phyloP scores from a whole-genome alignment of 2,888 invertebrate species.

The Andrena bucephala region DNA sequence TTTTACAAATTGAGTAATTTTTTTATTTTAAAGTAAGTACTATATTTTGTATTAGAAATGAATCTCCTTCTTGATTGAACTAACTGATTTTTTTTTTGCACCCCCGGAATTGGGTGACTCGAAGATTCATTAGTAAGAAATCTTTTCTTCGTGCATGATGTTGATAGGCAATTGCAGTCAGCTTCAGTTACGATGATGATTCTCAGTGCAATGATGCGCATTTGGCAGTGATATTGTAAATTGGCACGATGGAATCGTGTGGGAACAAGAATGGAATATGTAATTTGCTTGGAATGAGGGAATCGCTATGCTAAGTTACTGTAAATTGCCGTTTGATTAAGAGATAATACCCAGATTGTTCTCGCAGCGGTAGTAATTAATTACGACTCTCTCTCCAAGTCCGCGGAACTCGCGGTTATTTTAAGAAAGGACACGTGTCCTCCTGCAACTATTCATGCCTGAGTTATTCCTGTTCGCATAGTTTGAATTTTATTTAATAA shows the following conservation, averaged over 20 bases:
- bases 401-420: background rate
- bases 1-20: no score
- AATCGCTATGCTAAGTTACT: conserved; percentile 8
- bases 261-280: background rate
- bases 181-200: background rate
- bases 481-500: background rate
- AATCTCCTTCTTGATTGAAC: no score
- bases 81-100: no score
- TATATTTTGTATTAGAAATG: no score
- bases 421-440: background rate
- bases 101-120: background rate
- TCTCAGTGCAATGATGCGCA: background rate
- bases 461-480: background rate
- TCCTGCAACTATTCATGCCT: background rate
- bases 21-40: no score
- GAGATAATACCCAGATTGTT: conserved; percentile 18
- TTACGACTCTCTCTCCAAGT: conserved; percentile 10
- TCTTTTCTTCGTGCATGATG: background rate
- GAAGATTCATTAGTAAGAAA: background rate
- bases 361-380: conserved; percentile 5
- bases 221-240: background rate
- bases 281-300: background rate
- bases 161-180: background rate
- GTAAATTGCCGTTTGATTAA: conserved; percentile 17
- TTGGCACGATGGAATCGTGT: background rate